Evolutionary conservation across 2,797 vertebrate genomes (phyloP), one percentile per base, ranked within the genome.

Genomic region (Silurus lanzhouensis): DNA sequence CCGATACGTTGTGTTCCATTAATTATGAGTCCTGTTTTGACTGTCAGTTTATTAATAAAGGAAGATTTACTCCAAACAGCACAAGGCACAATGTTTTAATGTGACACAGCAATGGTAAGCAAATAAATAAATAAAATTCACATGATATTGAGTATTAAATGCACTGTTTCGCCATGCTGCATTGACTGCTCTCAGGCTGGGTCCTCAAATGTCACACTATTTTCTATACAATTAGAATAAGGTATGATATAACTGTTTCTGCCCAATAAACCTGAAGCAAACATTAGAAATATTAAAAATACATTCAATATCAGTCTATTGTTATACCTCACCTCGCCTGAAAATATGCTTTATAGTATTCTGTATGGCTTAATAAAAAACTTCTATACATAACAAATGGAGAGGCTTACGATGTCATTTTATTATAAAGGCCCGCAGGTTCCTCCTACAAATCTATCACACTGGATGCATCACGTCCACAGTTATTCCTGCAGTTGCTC

Each of bases 361-460:
- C 4, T 31, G 6, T 52, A 52, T 52, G 9, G 6, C 48, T 52
- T 52, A 52, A 52, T 52, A 52, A 52, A 52, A 52, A 52, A 10
- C 48, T 10, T 52, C 9, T 52, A 5, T 38, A 38, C 38, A 38
- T 38, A 5, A 38, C 38, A 38, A 38, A 38, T 38, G 0, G 4
- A 38, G 38, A 4, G 38, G 38, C 38, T 38, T 5, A 38, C 38
- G 0, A 38, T 38, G 38, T 38, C 38, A 38, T 61, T 27, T 68
- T 0, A 90, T 74, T 81, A 95, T 96, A 94, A 94, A 86, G 85
- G 85, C 87, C 76, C 31, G 81, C 64, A 91, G 89, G 83, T 90
- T 90, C 77, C 88, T 95, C 31, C 82, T 89, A 76, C 91, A 85
- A 89, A 86, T 92, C 57, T 90, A 80, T 80, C 19, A 81, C 74